Conservation (phyloP, 2,888 invertebrate genomes). For the Mycalesis mineus region DNA sequence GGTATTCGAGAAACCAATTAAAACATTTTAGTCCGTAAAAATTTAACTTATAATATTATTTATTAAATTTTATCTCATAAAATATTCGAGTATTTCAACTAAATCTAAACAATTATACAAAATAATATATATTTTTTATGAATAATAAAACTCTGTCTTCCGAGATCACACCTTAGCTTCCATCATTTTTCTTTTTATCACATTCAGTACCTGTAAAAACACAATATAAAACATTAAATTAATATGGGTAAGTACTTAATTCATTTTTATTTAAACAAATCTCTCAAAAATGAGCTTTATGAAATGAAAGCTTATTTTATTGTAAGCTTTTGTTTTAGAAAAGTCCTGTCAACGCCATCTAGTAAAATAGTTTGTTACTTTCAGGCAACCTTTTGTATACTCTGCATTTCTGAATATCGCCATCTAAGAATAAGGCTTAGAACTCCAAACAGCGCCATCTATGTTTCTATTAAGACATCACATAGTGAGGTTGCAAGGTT, state of each 20-base stretch:
- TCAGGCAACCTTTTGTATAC: background rate
- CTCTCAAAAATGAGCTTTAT: too few relatives aligned
- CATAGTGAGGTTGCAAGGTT: slow-evolving; percentile 15
- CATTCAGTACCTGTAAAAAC: slow-evolving; percentile 51
- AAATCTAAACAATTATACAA: slow-evolving; percentile 35
- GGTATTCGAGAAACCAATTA: too few relatives aligned
- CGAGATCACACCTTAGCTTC: slow-evolving; percentile 73
- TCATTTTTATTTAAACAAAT: too few relatives aligned
- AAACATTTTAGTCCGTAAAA: too few relatives aligned
- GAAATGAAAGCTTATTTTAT: too few relatives aligned
- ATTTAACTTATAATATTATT: slow-evolving; percentile 23
- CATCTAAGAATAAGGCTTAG: background rate
- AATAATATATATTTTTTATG: slow-evolving; percentile 41
- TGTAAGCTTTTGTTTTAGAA: too few relatives aligned
- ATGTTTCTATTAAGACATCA: background rate
- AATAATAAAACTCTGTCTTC: slow-evolving; percentile 50
- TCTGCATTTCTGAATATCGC: background rate
- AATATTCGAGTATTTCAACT: slow-evolving; percentile 35
- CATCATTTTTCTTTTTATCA: slow-evolving; percentile 56
- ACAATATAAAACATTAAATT: slow-evolving; percentile 10
- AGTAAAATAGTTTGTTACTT: slow-evolving; percentile 1
- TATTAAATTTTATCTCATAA: slow-evolving; percentile 31
- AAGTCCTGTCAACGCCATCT: slow-evolving; percentile 13
- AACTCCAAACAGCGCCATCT: slow-evolving; percentile 32
- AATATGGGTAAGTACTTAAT: too few relatives aligned